Evolutionary conservation across 2,888 invertebrate genomes (phyloP), one percentile per base, ranked within the genome.

Genomic region (Plutella xylostella): DNA sequence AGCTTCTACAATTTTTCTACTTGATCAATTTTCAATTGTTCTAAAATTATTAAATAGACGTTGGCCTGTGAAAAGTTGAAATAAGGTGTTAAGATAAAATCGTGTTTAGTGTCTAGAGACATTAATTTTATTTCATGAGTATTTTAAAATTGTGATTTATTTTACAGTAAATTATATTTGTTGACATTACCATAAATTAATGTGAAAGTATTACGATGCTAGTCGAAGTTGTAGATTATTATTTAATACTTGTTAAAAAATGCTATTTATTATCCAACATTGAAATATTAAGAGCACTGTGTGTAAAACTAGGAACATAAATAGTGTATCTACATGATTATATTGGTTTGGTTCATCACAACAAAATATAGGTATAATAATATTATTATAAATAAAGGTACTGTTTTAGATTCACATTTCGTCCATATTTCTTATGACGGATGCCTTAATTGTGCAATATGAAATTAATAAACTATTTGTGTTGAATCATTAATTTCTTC

Each of bases 131-230:
- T 37, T 37, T 19, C 19, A 2, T 28, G n/a, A 28, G 28, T 28
- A 28, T 28, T n/a, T 28, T 3, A 28, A 28, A n/a, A n/a, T n/a
- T 28, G 28, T n/a, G 7, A 50, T 47, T 49, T 45, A 43, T 45
- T 49, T 50, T 48, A 40, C 39, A 44, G 45, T 42, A 37, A 42
- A 42, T 45, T 40, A 35, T 45, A 47, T 40, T 35, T 43, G 25
- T 51, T 51, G 51, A 49, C 45, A 46, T 43, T 33, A 37, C n/a
- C 51, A 53, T 43, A 41, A 31, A 42, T 41, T 19, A 45, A 63
- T 61, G 55, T 60, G 55, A 60, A 74, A 78, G 79, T 80, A 79
- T 79, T 79, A 79, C 66, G 79, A 79, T 78, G 69, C 80, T 80
- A 80, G 80, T 80, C 80, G 67, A 62, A 25, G 22, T 34, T 22